Base-by-base conservation (phyloP, 2,888 invertebrate species). In the Sesia bembeciformis region DNA sequence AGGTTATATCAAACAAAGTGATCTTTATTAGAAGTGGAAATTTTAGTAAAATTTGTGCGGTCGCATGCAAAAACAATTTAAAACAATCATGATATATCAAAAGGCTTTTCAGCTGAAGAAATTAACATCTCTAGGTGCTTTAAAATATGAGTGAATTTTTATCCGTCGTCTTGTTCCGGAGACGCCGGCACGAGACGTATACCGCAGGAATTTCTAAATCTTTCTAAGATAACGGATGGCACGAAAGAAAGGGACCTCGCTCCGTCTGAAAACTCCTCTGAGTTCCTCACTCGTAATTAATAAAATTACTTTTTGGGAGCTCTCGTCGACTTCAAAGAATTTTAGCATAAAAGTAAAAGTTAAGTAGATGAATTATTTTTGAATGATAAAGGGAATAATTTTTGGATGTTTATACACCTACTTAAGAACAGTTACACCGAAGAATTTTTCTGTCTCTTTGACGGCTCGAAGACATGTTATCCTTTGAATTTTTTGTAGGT, bases 241-340 rank as follows among this genome's bases (percentile, higher is more conserved):
- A 81, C 73, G 72, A 80, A 85, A 86, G 84, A 87, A 86, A 88
- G 82, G 86, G 81, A 85, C 83, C 84, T 81, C 81, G 75, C 78
- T 75, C 78, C 73, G 76, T 74, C 83, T 78, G 71, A 83, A 83
- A 87, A 87, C 87, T 87, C 87, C 81, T 85, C 83, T 83, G 87
- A 87, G 87, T 89, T 88, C 86, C 80, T 87, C 87, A 86, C 88
- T 87, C 83, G 88, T 89, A 89, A 89, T 89, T 89, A 89, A 89
- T 89, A 89, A 89, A 89, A 89, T 89, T 88, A 88, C 89, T 87
- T 89, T 87, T 88, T 86, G 87, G 88, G 78, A 86, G 88, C 87
- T 84, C 84, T 87, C 80, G 80, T 74, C 84, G 81, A 86, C 89
- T 88, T 89, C 86, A 89, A 89, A 89, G 88, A 86, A 87, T 86